Base-by-base conservation (phyloP, 2,888 invertebrate species). In the Ennomos quercinarius region DNA sequence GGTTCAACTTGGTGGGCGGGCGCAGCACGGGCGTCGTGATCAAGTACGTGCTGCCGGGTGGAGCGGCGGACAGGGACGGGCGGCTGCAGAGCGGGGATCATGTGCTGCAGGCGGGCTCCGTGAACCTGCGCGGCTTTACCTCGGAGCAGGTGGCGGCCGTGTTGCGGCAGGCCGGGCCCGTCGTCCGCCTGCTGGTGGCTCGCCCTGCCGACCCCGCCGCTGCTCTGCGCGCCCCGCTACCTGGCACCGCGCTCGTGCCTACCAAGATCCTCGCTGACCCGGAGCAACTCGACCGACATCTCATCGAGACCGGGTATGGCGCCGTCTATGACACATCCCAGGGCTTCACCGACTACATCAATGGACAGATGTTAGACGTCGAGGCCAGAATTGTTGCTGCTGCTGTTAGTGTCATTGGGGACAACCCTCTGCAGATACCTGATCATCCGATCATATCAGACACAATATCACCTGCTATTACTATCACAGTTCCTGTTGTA, bases 11-110 rank as follows among this genome's bases (percentile, higher is more conserved):
- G 81, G 99, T 99, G 75, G 99, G 99, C 70, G 98, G 98, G 41
- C 95, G 98, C 68, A 99, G 98, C 89, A 99, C 99, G 39, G 99
- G 99, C 39, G 99, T 99, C 58, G 99, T 99, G 60, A 98, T 99
- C 76, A 99, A 99, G 91, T 98, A 98, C 67, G 97, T 99, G 68
- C 94, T 99, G 58, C 99, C 99, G 8, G 99, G 99, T 38, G 99
- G 99, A 64, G 97, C 98, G 12, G 99, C 99, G 40, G 99, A 99
- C 87, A 96, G 96, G 82, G 99, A 99, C 93, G 97, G 97, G 63
- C 95, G 99, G 52, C 94, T 99, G 70, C 98, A 98, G 88, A 97
- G 98, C 88, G 99, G 99, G 9, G 99, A 99, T 90, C 99, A 99
- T 92, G 97, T 99, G 76, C 94, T 99, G 74, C 99, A 99, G 93